These are phyloP conservation scores for Thecophora atra DNA, from an alignment of 2,888 invertebrate genomes.

Conservation along the genomic window DNA sequence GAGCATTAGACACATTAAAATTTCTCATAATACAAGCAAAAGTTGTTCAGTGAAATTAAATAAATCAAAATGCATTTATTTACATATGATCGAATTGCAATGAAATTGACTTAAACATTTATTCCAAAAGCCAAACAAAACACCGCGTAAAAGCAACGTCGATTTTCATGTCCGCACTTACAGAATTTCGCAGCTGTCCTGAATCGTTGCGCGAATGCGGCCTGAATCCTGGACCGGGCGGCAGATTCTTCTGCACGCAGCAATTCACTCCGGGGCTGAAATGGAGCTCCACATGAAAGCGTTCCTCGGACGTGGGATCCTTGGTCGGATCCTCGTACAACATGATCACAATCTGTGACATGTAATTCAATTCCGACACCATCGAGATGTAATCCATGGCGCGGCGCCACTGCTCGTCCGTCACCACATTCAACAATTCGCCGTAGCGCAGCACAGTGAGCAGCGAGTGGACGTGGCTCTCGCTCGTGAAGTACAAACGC, in stretches of 20 bases:
- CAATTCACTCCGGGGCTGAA: conserved; percentile 99
- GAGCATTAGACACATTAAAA: not conserved
- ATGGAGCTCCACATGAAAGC: conserved; percentile 98
- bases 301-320: conserved; percentile 87
- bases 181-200: conserved; percentile 71
- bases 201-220: conserved; percentile 91
- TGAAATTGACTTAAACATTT: not conserved
- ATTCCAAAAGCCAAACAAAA: not conserved
- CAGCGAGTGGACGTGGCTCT: conserved; percentile 98
- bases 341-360: conserved; percentile 99
- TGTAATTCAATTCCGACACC: conserved; percentile 98
- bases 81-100: not conserved
- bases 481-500: conserved; percentile 98
- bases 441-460: conserved; percentile 95
- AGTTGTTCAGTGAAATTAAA: conserved; percentile 8
- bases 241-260: conserved; percentile 93
- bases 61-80: conserved; percentile 13
- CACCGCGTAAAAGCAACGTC: not conserved
- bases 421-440: conserved; percentile 84
- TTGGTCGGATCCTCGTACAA: conserved; percentile 98
- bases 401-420: conserved; percentile 97
- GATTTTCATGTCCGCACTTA: conserved; percentile 57
- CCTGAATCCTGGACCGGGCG: conserved; percentile 91
- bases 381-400: conserved; percentile 99
- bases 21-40: not conserved